These are phyloP conservation scores for Synodontis membranacea DNA, from an alignment of 2,113 vertebrate species.

Conservation along the genomic window DNA sequence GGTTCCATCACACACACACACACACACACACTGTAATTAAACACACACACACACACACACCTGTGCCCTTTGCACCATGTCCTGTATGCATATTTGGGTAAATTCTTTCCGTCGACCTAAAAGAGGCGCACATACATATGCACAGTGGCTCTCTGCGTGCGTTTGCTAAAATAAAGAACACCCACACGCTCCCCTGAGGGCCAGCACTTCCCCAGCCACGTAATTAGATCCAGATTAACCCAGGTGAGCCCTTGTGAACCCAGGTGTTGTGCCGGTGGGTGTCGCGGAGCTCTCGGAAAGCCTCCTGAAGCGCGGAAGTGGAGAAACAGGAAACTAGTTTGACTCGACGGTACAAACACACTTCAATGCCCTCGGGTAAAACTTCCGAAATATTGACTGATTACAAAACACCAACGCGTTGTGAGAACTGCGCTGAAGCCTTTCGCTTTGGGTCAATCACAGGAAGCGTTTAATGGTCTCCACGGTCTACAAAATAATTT, in stretches of 20 bases:
- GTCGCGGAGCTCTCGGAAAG: conserved; percentile 30
- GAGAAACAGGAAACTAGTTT: neutral
- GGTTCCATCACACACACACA: conserved; percentile 2
- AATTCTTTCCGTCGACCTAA: neutral
- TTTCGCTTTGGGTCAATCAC: conserved; percentile 68
- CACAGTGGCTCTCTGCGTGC: neutral
- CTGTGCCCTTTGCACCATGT: neutral
- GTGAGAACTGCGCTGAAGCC: conserved; percentile 67
- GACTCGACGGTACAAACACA: neutral
- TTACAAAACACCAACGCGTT: conserved; percentile 64
- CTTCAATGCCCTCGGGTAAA: conserved; percentile 58
- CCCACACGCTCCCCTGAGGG: conserved; percentile 19
- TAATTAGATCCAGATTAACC: conserved; percentile 39
- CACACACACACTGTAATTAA: conserved; percentile 30
- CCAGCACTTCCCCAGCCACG: conserved; percentile 1
- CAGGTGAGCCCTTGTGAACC: conserved; percentile 28
- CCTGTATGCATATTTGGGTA: neutral
- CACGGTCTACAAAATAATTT: conserved; percentile 75
- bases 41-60: conserved; percentile 18
- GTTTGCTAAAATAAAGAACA: conserved; percentile 27
- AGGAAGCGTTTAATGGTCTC: conserved; percentile 67
- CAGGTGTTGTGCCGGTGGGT: conserved; percentile 31
- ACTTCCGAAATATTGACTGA: conserved; percentile 63
- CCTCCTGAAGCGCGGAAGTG: conserved; percentile 46
- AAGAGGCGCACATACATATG: neutral